These are phyloP conservation scores for Phodopus roborovskii DNA, from an alignment of 2,113 vertebrate species.

Conservation along the genomic window DNA sequence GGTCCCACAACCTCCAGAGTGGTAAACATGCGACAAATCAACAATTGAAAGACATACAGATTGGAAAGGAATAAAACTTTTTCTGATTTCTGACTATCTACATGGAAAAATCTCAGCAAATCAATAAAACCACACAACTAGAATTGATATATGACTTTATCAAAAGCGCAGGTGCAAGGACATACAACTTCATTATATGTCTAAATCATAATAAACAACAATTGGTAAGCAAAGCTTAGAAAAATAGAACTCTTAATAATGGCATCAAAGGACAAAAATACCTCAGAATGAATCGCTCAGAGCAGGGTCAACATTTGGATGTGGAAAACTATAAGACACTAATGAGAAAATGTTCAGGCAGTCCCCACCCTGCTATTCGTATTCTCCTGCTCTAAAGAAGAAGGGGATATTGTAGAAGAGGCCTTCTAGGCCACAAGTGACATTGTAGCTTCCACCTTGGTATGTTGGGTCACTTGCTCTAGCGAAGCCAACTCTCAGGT, in stretches of 20 bases:
- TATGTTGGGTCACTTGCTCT: neutral
- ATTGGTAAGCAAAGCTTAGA: neutral
- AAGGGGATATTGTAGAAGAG: neutral
- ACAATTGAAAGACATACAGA: neutral
- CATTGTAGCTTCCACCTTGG: neutral
- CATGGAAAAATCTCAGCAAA: slow-evolving; percentile 13
- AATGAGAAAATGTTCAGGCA: neutral
- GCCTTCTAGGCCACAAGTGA: neutral
- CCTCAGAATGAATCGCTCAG: slow-evolving; percentile 7
- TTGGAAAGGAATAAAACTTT: neutral
- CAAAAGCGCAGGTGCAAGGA: neutral
- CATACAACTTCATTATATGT: neutral
- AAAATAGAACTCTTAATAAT: neutral
- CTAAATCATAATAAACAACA: neutral
- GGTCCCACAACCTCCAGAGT: neutral
- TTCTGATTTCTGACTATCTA: slow-evolving; percentile 8
- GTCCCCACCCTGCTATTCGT: neutral
- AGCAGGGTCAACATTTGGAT: slow-evolving; percentile 33
- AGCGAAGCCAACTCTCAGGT: neutral
- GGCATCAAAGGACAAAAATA: slow-evolving; percentile 7
- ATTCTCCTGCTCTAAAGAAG: neutral
- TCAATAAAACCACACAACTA: neutral
- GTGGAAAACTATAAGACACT: neutral
- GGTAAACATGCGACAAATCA: neutral
- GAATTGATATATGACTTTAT: slow-evolving; percentile 2